These are phyloP conservation scores for Murina feae DNA, from an alignment of 2,113 vertebrate species.

Conservation along the genomic window DNA sequence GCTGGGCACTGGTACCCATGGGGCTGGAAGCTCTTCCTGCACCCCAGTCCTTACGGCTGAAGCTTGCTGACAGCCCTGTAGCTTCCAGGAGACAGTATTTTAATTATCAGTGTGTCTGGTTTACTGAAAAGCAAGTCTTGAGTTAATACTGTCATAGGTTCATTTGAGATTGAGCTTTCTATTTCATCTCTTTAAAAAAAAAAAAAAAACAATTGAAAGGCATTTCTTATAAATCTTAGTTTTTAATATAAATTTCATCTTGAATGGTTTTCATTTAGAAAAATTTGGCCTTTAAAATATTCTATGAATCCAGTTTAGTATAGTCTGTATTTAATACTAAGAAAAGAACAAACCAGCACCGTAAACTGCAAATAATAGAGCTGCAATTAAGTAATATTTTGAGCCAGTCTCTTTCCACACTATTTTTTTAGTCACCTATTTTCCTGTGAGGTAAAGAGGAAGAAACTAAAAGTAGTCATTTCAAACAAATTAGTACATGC, in stretches of 20 bases:
- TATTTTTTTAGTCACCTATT: constrained; percentile 27
- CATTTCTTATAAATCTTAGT: not conserved
- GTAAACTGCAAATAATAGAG: not conserved
- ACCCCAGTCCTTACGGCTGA: no score
- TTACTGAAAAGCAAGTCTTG: not conserved
- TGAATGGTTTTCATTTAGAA: not conserved
- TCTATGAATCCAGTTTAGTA: not conserved
- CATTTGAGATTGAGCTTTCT: not conserved
- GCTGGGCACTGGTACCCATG: not conserved
- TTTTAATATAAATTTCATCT: not conserved
- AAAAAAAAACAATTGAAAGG: not conserved
- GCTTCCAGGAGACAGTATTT: not conserved
- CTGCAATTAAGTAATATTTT: not conserved
- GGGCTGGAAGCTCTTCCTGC: not conserved
- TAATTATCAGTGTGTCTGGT: not conserved
- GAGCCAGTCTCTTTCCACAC: not conserved
- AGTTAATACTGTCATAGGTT: not conserved
- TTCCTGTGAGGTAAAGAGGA: constrained; percentile 34
- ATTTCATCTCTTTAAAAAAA: not conserved
- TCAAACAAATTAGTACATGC: constrained; percentile 15
- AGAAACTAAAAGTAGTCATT: constrained; percentile 7
- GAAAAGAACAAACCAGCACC: not conserved
- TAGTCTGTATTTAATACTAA: not conserved
- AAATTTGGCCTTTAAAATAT: not conserved
- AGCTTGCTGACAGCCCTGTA: not conserved